These are phyloP conservation scores for Tetheella fluctuosa DNA, from an alignment of 2,888 invertebrate genomes.

Conservation along the genomic window DNA sequence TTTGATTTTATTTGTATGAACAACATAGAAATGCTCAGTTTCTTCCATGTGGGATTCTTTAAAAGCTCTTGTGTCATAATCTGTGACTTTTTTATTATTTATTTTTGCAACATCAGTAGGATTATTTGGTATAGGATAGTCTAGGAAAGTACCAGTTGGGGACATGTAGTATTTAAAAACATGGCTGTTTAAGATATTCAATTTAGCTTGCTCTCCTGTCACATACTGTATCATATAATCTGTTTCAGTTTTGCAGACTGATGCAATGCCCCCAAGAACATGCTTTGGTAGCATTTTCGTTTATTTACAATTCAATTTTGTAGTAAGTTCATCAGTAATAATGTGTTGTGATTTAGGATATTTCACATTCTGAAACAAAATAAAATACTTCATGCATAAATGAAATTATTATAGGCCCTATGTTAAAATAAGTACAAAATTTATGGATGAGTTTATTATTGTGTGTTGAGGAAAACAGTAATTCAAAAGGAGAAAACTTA, in stretches of 20 bases:
- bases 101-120: constrained; percentile 65
- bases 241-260: constrained; percentile 53
- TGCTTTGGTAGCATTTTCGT: constrained; percentile 22
- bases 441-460: too few species aligned
- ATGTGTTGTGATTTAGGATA: not conserved
- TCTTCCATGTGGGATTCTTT: constrained; percentile 53
- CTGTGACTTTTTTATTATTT: constrained; percentile 53
- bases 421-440: too few species aligned
- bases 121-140: constrained; percentile 67
- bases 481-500: too few species aligned
- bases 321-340: not conserved
- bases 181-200: constrained; percentile 68
- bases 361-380: not conserved
- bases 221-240: constrained; percentile 58
- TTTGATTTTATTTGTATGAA: constrained; percentile 60
- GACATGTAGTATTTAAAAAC: constrained; percentile 74
- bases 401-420: too few species aligned
- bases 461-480: too few species aligned
- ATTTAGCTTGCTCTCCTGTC: constrained; percentile 59
- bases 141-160: constrained; percentile 59
- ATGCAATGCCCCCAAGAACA: constrained; percentile 47
- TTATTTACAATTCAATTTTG: not conserved
- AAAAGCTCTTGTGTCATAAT: constrained; percentile 61
- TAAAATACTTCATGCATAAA: not conserved
- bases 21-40: constrained; percentile 43